Evolutionary conservation across 2,888 invertebrate genomes (phyloP).

Genomic region (Cheilosia vulpina): DNA sequence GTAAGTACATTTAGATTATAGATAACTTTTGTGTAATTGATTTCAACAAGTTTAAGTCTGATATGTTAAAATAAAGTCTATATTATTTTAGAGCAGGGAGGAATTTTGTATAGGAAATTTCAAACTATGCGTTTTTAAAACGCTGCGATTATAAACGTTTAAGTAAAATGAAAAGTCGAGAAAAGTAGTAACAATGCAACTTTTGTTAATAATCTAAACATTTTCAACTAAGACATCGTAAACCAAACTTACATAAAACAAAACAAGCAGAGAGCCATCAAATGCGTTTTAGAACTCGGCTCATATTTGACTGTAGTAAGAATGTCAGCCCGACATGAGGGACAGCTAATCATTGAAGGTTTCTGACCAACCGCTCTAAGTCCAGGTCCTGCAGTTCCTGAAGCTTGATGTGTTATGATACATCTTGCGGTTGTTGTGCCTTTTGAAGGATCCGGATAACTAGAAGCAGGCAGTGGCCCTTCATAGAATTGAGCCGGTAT

Average conservation of each 20-base stretch:
- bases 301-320: slow-evolving; percentile 80
- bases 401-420: slow-evolving; percentile 52
- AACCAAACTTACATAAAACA: slow-evolving; percentile 74
- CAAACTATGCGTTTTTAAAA: too few species aligned
- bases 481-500: slow-evolving; percentile 57
- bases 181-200: neutral
- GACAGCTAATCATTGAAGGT: slow-evolving; percentile 80
- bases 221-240: neutral
- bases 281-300: slow-evolving; percentile 71
- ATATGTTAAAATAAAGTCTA: too few species aligned
- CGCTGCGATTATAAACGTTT: too few species aligned
- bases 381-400: neutral
- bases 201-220: neutral
- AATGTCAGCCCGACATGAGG: slow-evolving; percentile 82
- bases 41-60: too few species aligned
- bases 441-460: slow-evolving; percentile 37
- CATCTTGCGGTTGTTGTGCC: slow-evolving; percentile 22
- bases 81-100: too few species aligned
- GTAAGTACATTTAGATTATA: too few species aligned
- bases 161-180: too few species aligned
- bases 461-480: slow-evolving; percentile 13
- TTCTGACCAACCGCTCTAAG: slow-evolving; percentile 78
- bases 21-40: too few species aligned
- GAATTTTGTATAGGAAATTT: too few species aligned
- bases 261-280: slow-evolving; percentile 73